These are phyloP conservation scores for Gymnoscopelus microlampas DNA, from an alignment of 2,797 vertebrate genomes.

Conservation along the genomic window DNA sequence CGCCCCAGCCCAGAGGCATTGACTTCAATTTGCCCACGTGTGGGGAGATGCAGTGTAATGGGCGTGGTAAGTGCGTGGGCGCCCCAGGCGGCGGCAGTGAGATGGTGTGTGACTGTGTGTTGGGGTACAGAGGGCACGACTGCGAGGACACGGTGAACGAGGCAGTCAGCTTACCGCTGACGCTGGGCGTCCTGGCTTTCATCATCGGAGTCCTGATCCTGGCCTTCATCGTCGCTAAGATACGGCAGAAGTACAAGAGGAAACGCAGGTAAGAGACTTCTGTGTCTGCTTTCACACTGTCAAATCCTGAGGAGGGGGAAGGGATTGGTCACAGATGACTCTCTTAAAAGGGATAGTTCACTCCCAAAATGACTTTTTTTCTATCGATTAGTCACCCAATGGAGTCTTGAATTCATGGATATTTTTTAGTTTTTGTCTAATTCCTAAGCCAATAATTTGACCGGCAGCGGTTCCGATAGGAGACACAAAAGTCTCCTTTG, in stretches of 20 bases:
- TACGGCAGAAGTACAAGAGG: slow-evolving; percentile 70
- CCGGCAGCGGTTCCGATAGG: too few relatives aligned
- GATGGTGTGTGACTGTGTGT: slow-evolving; percentile 79
- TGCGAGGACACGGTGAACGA: slow-evolving; percentile 79
- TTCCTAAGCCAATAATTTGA: too few relatives aligned
- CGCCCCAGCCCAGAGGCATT: slow-evolving; percentile 41
- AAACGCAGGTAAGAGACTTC: slow-evolving; percentile 72
- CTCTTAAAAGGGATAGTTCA: too few relatives aligned
- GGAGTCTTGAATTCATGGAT: too few relatives aligned
- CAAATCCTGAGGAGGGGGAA: too few relatives aligned
- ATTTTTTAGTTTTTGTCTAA: too few relatives aligned
- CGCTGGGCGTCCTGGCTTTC: slow-evolving; percentile 72
- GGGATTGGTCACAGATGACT: too few relatives aligned
- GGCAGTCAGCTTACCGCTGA: slow-evolving; percentile 71
- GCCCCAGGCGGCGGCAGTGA: slow-evolving; percentile 42
- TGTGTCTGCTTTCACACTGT: too few relatives aligned
- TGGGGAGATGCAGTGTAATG: slow-evolving; percentile 69
- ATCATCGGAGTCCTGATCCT: slow-evolving; percentile 71
- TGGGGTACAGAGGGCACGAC: slow-evolving; percentile 81
- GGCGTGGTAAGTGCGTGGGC: slow-evolving; percentile 75
- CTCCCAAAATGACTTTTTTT: too few relatives aligned
- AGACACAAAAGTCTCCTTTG: too few relatives aligned
- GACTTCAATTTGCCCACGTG: slow-evolving; percentile 72
- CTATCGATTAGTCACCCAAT: too few relatives aligned
- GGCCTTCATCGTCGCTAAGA: slow-evolving; percentile 77